Conservation (phyloP, 2,797 vertebrate species). For the Sebastes itinus region DNA sequence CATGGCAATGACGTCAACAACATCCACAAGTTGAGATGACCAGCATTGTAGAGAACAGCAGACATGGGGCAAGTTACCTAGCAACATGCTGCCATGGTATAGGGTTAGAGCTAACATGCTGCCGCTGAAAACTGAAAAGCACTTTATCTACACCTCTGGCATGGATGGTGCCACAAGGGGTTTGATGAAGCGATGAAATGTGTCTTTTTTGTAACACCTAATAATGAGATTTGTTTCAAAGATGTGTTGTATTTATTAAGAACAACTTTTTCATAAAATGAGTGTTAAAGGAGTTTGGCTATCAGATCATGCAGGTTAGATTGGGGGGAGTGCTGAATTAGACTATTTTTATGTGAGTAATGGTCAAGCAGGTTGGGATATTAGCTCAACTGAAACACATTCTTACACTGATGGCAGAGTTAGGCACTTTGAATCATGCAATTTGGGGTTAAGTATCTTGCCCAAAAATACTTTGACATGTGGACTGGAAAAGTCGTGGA, state of each 20-base stretch:
- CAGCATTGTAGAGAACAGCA: slow-evolving; percentile 16
- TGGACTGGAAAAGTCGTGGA: too few species aligned
- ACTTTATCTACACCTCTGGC: background rate
- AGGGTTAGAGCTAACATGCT: background rate
- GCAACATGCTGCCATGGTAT: slow-evolving; percentile 22
- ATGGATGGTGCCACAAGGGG: background rate
- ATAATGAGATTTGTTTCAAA: slow-evolving; percentile 6
- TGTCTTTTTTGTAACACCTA: background rate
- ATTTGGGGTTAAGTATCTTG: too few species aligned
- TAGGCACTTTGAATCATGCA: too few species aligned
- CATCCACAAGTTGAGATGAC: background rate
- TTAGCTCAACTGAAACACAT: background rate
- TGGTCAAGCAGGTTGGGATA: background rate
- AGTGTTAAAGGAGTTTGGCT: background rate
- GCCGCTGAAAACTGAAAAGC: background rate
- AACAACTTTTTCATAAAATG: background rate
- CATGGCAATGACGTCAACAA: background rate
- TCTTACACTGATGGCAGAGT: too few species aligned
- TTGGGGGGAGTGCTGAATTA: background rate
- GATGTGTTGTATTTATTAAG: background rate
- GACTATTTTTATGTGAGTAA: background rate
- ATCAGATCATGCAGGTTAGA: background rate
- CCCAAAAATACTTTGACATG: too few species aligned
- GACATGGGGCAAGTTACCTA: slow-evolving; percentile 25
- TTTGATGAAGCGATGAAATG: background rate